A percentile compares a stretch with the other conserved stretches of the same genome.
Conservation (phyloP, 2,113 vertebrate species). For the Cromileptes altivelis region DNA sequence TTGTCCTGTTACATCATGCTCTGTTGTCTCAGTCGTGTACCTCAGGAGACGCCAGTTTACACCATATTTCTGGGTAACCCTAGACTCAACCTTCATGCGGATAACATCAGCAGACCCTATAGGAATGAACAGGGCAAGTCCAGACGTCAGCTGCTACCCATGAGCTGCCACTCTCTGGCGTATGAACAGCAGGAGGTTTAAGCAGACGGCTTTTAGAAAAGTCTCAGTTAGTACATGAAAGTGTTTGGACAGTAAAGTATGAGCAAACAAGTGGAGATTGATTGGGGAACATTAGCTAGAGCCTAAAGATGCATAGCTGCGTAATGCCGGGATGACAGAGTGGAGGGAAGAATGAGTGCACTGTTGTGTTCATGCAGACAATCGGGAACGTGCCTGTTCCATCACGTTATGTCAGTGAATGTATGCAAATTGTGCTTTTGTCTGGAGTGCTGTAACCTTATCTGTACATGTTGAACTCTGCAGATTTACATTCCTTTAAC, state of each 20-base stretch:
- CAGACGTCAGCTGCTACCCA: constrained; percentile 12
- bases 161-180: constrained; percentile 19
- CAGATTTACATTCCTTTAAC: constrained; percentile 15
- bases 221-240: not conserved
- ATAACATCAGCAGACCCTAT: constrained; percentile 57
- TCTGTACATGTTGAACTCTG: not conserved
- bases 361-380: not conserved
- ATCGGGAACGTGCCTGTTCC: constrained; percentile 18
- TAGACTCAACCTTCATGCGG: constrained; percentile 17
- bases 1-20: constrained; percentile 8
- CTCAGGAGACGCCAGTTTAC: not conserved
- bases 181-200: not conserved
- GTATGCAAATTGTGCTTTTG: constrained; percentile 36
- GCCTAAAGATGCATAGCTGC: constrained; percentile 39
- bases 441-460: not conserved
- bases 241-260: constrained; percentile 67
- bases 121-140: constrained; percentile 61
- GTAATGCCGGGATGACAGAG: constrained; percentile 59
- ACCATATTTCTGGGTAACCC: not conserved
- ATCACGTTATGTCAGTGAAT: constrained; percentile 28
- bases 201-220: constrained; percentile 26
- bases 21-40: not conserved
- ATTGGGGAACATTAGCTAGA: constrained; percentile 22
- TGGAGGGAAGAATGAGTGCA: constrained; percentile 3
- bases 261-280: constrained; percentile 62